phyloP scores from a whole-genome alignment of 2,113 vertebrate species.

The Chaenocephalus aceratus region DNA sequence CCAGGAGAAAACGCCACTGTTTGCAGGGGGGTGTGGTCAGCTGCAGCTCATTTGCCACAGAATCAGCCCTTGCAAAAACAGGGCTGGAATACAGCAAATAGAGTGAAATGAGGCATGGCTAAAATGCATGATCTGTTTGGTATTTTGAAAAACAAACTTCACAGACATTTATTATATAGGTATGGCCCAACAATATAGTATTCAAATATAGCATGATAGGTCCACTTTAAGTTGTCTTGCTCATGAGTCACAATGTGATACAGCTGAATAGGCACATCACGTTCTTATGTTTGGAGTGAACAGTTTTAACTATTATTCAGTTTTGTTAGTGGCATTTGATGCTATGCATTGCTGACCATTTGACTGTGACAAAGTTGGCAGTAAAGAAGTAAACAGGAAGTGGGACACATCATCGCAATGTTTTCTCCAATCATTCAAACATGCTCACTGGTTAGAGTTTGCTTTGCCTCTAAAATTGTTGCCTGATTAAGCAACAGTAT shows the following conservation, averaged over 20 bases:
- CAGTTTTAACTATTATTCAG: slow-evolving; percentile 7
- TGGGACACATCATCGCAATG: background rate
- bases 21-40: too few relatives aligned
- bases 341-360: slow-evolving; percentile 18
- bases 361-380: slow-evolving; percentile 40
- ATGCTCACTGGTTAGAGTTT: background rate
- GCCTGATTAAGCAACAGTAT: background rate
- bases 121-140: too few relatives aligned
- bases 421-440: slow-evolving; percentile 16
- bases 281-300: background rate
- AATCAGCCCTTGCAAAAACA: too few relatives aligned
- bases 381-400: slow-evolving; percentile 28
- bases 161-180: too few relatives aligned
- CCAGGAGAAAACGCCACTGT: too few relatives aligned
- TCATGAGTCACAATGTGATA: background rate
- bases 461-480: background rate
- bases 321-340: background rate
- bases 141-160: too few relatives aligned
- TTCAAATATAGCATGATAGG: too few relatives aligned
- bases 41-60: too few relatives aligned
- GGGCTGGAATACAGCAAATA: too few relatives aligned
- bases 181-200: too few relatives aligned
- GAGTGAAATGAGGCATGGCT: too few relatives aligned
- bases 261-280: background rate
- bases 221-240: background rate